phyloP scores from a whole-genome alignment of 1,140 invertebrate species.

The Rhynchophorus ferrugineus region DNA sequence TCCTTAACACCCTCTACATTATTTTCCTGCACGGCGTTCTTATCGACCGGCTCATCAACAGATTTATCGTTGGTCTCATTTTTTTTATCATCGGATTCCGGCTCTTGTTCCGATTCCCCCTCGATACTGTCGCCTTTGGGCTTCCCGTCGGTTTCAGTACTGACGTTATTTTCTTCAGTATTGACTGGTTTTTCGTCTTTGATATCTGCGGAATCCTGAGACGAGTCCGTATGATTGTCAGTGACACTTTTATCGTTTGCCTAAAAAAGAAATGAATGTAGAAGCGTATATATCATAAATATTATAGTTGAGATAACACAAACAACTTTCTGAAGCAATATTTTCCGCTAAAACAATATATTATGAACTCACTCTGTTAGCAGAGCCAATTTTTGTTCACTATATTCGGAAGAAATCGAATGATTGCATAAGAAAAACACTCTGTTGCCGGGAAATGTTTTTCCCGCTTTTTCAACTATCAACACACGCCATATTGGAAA shows the following conservation, averaged over 20 bases:
- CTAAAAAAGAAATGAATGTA: slow-evolving; percentile 13
- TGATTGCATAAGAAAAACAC: too few relatives aligned
- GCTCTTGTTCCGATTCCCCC: slow-evolving; percentile 21
- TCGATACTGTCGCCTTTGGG: slow-evolving; percentile 22
- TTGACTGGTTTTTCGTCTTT: slow-evolving; percentile 23
- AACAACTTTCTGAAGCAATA: too few relatives aligned
- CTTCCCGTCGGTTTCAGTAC: slow-evolving; percentile 23
- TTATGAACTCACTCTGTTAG: too few relatives aligned
- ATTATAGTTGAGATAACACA: too few relatives aligned
- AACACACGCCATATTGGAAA: slow-evolving; percentile 40
- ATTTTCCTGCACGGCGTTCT: slow-evolving; percentile 21
- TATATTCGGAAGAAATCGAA: background rate
- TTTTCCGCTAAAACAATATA: too few relatives aligned
- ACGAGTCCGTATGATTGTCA: slow-evolving; percentile 32
- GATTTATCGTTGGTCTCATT: slow-evolving; percentile 12
- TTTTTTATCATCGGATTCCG: slow-evolving; percentile 18
- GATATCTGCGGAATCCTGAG: slow-evolving; percentile 29
- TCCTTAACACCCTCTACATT: slow-evolving; percentile 35
- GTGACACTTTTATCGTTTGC: slow-evolving; percentile 29
- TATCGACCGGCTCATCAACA: slow-evolving; percentile 12
- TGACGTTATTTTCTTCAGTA: slow-evolving; percentile 26
- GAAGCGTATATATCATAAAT: background rate
- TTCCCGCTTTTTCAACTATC: slow-evolving; percentile 42
- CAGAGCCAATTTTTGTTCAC: too few relatives aligned
- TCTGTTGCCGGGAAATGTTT: too few relatives aligned